Evolutionary conservation across 37 sponge, comb jelly and placozoan genomes (phyloP), one percentile per base, ranked within the genome.

Genomic region (Oopsacas minuta): DNA sequence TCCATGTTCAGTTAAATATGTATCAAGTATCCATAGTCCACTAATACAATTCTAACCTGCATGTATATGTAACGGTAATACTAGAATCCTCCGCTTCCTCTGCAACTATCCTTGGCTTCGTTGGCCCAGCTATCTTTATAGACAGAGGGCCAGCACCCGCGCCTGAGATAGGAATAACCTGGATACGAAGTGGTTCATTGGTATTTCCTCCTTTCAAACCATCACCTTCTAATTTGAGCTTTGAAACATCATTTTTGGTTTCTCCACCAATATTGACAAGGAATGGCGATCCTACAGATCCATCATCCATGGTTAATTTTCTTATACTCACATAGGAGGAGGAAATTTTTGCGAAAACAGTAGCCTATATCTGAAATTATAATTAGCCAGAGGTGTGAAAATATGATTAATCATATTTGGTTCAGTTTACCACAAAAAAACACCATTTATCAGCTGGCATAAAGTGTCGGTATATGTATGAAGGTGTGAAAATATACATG

Each of bases 141-240:
- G 86, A 87, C 15, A 93, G 90, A 23, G 94, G 94, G 0, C 94
- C 94, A n/a, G 94, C 90, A 0, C 94, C 94, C 17, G 94, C 88
- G 0, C 91, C 94, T 28, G 85, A 85, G 49, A 87, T 86, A 0
- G 89, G 91, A 34, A 81, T 85, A 30, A 93, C 87, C 39, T 89
- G 88, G 38, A 91, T 49, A 52, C 89, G 89, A 39, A 91, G 38
- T 28, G 87, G 86, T 35, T 88, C 90, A 0, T 86, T 52, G 0
- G 91, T 87, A 7, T 87, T 83, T 1, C 91, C 94, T 39, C 91
- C 91, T 0, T 82, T 86, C 17, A 93, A 82, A 23, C 91, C 91
- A 0, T 88, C 86, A 0, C 94, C 94, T 0, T 82, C 83, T 39
- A 93, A 85, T 17, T 86, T 83, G 0, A 93, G 88, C 23, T 88